phyloP scores from a whole-genome alignment of 2,797 vertebrate species.

The Melanogrammus aeglefinus region DNA sequence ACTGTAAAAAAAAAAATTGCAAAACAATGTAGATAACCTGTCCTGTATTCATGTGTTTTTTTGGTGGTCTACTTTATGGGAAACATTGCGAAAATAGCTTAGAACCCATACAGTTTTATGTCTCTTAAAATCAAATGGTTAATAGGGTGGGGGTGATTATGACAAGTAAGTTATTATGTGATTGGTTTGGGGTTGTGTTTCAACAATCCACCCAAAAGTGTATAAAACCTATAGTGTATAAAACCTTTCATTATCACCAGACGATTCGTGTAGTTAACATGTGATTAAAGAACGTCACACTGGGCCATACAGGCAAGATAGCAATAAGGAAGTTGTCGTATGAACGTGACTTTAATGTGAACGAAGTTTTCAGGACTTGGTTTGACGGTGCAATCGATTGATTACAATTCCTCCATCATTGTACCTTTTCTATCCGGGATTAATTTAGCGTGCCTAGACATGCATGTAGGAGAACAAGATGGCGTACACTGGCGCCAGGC shows the following conservation, averaged over 20 bases:
- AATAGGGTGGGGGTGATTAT: not conserved
- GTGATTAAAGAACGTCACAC: not conserved
- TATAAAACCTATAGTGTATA: too few relatives aligned
- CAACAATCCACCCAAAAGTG: not conserved
- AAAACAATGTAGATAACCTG: not conserved
- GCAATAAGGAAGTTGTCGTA: not conserved
- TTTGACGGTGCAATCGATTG: constrained; percentile 73
- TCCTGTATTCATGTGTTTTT: not conserved
- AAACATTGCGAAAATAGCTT: not conserved
- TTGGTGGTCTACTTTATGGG: not conserved
- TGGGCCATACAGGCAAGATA: not conserved
- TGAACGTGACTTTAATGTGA: constrained; percentile 4
- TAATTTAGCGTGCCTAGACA: constrained; percentile 77
- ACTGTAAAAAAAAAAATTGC: too few relatives aligned
- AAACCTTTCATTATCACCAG: not conserved
- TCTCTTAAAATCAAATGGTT: not conserved
- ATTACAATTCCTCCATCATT: constrained; percentile 77
- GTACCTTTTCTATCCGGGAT: constrained; percentile 75
- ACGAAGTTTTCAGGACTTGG: constrained; percentile 24
- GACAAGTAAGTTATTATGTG: not conserved
- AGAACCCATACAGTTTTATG: too few relatives aligned
- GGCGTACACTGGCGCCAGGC: constrained; percentile 47
- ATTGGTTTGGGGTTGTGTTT: not conserved
- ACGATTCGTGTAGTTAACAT: not conserved
- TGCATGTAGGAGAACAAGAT: constrained; percentile 63